Conservation (phyloP, 2,113 vertebrate genomes). For the Antennarius striatus region DNA sequence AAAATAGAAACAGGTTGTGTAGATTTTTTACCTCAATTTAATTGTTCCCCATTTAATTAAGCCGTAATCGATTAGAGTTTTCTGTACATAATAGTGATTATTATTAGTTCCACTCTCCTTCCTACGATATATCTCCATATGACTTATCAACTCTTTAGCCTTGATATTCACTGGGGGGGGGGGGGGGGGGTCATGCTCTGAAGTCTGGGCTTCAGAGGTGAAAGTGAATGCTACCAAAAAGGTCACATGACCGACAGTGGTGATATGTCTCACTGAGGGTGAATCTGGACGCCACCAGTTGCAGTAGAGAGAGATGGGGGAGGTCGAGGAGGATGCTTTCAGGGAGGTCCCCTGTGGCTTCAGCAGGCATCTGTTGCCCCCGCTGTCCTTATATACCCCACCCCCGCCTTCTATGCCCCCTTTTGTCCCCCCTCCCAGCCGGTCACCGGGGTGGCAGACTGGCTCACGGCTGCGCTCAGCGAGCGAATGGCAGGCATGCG, state of each 20-base stretch:
- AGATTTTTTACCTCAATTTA: too few species aligned
- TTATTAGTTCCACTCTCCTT: too few species aligned
- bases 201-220: conserved; percentile 22
- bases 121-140: too few species aligned
- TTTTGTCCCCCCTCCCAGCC: conserved; percentile 46
- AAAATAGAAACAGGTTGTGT: too few species aligned
- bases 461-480: conserved; percentile 41
- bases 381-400: conserved; percentile 70
- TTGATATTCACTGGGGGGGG: too few species aligned
- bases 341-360: conserved; percentile 89
- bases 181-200: background rate
- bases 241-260: conserved; percentile 48
- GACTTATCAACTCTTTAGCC: too few species aligned
- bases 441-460: conserved; percentile 47
- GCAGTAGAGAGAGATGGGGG: conserved; percentile 36
- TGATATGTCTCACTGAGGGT: conserved; percentile 50
- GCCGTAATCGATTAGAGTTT: too few species aligned
- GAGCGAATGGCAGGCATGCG: conserved; percentile 56
- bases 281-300: conserved; percentile 68
- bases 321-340: conserved; percentile 86
- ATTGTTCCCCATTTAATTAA: too few species aligned
- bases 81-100: too few species aligned
- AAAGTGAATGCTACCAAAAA: conserved; percentile 17
- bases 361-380: conserved; percentile 97
- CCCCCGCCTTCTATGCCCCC: conserved; percentile 13